These are phyloP conservation scores for Albula glossodonta DNA, from an alignment of 2,113 vertebrate species.

Conservation along the genomic window DNA sequence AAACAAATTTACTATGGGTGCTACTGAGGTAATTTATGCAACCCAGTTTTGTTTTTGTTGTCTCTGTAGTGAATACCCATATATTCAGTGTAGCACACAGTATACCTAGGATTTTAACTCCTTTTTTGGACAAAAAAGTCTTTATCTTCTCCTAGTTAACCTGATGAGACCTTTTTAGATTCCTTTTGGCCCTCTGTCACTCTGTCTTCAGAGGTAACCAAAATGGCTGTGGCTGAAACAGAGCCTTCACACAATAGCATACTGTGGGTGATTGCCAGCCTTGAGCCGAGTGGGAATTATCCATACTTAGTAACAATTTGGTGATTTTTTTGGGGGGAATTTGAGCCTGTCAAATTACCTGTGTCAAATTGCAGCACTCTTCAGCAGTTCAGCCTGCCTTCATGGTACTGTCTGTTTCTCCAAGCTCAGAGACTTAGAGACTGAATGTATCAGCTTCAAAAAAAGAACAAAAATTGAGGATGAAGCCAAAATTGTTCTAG, in stretches of 20 bases:
- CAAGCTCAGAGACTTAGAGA: not conserved
- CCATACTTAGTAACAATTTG: slow-evolving; percentile 7
- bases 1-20: not conserved
- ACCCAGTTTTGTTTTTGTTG: not conserved
- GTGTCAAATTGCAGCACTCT: slow-evolving; percentile 13
- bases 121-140: not conserved
- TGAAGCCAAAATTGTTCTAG: not conserved
- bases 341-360: slow-evolving; percentile 8
- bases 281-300: not conserved
- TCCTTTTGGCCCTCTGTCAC: not conserved
- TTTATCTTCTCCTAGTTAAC: not conserved
- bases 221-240: not conserved
- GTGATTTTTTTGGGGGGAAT: slow-evolving; percentile 4
- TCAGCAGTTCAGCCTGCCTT: not conserved
- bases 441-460: not conserved
- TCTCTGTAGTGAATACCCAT: not conserved
- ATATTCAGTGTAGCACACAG: not conserved
- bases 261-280: not conserved
- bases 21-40: not conserved
- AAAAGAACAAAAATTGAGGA: not conserved
- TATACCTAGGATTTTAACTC: not conserved
- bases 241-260: not conserved
- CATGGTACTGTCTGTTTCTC: not conserved
- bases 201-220: not conserved
- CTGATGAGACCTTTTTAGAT: not conserved